Evolutionary conservation across 1,140 invertebrate species (phyloP).

Genomic region (Zaprionus inermis): DNA sequence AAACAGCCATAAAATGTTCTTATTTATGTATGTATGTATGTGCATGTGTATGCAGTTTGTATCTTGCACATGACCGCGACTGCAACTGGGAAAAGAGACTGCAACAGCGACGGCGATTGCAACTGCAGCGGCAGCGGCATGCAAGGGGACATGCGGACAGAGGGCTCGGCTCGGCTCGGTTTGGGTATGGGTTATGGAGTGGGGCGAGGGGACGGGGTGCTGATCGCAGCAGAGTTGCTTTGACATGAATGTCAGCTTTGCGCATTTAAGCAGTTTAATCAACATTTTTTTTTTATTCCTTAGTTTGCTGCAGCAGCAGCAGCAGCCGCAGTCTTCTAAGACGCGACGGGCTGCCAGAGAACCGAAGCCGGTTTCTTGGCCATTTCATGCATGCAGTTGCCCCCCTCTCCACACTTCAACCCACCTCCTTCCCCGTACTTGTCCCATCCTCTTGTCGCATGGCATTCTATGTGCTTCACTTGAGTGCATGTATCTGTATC

Average conservation of each 20-base stretch:
- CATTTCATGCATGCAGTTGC: slow-evolving; percentile 51
- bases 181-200: too few relatives aligned
- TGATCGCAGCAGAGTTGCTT: slow-evolving; percentile 57
- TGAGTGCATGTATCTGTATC: slow-evolving; percentile 42
- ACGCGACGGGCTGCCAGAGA: slow-evolving; percentile 29
- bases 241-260: slow-evolving; percentile 82
- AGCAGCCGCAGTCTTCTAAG: slow-evolving; percentile 36
- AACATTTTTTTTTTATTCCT: slow-evolving; percentile 60
- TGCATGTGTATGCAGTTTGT: slow-evolving; percentile 37
- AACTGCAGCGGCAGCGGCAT: background rate
- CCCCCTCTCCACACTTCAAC: too few relatives aligned
- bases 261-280: slow-evolving; percentile 81
- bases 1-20: slow-evolving; percentile 62
- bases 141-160: background rate
- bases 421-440: background rate
- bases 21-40: slow-evolving; percentile 58
- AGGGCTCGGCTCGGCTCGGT: background rate
- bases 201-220: background rate
- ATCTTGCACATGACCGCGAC: slow-evolving; percentile 26
- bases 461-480: slow-evolving; percentile 51
- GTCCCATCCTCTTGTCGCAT: slow-evolving; percentile 17
- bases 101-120: background rate
- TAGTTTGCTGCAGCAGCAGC: slow-evolving; percentile 29
- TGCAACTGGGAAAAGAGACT: slow-evolving; percentile 16
- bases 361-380: slow-evolving; percentile 52